Evolutionary conservation across 37 sponge, comb jelly and placozoan species (phyloP).

Genomic region (Corticium candelabrum): DNA sequence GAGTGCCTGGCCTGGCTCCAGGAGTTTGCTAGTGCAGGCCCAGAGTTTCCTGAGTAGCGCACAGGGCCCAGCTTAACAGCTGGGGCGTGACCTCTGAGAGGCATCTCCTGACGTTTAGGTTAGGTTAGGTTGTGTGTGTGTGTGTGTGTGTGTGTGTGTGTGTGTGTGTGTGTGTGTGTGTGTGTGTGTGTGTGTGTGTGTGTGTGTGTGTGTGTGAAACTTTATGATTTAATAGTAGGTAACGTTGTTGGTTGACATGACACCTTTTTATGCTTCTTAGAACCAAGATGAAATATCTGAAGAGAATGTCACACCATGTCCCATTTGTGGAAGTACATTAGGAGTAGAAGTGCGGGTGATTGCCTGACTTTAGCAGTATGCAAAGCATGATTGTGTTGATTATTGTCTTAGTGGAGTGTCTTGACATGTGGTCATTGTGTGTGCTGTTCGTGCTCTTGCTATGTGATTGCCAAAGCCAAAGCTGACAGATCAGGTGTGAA

Average conservation of each 20-base stretch:
- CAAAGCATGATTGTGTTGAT: slow-evolving; percentile 1
- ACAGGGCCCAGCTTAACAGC: too few species aligned
- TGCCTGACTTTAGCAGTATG: neutral
- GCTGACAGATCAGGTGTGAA: neutral
- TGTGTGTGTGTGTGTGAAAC: neutral
- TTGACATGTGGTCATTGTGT: slow-evolving; percentile 66
- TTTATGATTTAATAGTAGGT: too few species aligned
- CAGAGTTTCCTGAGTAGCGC: too few species aligned
- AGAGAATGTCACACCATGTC: slow-evolving; percentile 42
- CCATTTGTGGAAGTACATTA: slow-evolving; percentile 39
- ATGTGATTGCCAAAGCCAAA: neutral
- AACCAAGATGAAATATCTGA: neutral
- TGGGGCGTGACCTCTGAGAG: too few species aligned
- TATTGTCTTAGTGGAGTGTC: slow-evolving; percentile 43
- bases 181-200: slow-evolving; percentile 9
- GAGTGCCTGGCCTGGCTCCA: too few species aligned
- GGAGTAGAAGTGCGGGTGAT: slow-evolving; percentile 39
- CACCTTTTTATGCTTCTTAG: too few species aligned
- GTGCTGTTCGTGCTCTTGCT: slow-evolving; percentile 42
- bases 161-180: neutral
- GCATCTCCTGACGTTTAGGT: too few species aligned
- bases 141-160: slow-evolving; percentile 24
- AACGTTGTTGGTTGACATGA: too few species aligned
- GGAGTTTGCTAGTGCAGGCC: too few species aligned
- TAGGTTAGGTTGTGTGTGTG: too few species aligned